Base-by-base conservation (phyloP, 2,888 invertebrate genomes). In the Caradrina clavipalpis region DNA sequence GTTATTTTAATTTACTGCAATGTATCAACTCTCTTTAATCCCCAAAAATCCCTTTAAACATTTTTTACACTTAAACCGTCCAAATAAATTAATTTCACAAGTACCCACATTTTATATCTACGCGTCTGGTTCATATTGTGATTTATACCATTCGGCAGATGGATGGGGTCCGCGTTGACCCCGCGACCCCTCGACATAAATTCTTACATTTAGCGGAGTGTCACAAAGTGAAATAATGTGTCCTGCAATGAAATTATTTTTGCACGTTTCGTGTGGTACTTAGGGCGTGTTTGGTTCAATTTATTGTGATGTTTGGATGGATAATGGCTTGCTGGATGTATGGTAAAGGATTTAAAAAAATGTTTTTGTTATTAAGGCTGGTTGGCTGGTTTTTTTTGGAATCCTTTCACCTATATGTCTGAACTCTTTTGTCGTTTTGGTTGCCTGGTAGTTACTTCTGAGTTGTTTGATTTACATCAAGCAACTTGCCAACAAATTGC, bases 161-260 rank as follows among this genome's bases (percentile, higher is more conserved):
- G 82, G 86, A 91, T 88, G 88, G 84, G 85, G 79, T 77, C 83
- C 78, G 80, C 60, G 80, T 81, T 88, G 87, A 86, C 89, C 84
- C 89, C 83, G 77, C 78, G 87, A 85, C 86, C 87, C 88, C 81
- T 78, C 84, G 88, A 89, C 90, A 92, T 94, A 93, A 94, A 93
- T 93, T 92, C 90, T 88, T 88, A 88, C 88, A 87, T 88, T 86
- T 86, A 87, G 85, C 88, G 79, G 88, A 89, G 87, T 87, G 84
- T 86, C 88, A 88, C 87, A 77, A 82, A 85, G 83, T 86, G 78
- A 84, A 86, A 88, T 87, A 87, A 88, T 86, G 85, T 87, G 85
- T 88, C 81, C 82, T 83, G 80, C 81, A 63, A 73, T 69, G 85
- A 87, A 90, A 91, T 92, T 90, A 91, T 91, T 92, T 90, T 90